Evolutionary conservation across 2,113 vertebrate genomes (phyloP), one percentile per base, ranked within the genome.

Genomic region (Clarias magur): DNA sequence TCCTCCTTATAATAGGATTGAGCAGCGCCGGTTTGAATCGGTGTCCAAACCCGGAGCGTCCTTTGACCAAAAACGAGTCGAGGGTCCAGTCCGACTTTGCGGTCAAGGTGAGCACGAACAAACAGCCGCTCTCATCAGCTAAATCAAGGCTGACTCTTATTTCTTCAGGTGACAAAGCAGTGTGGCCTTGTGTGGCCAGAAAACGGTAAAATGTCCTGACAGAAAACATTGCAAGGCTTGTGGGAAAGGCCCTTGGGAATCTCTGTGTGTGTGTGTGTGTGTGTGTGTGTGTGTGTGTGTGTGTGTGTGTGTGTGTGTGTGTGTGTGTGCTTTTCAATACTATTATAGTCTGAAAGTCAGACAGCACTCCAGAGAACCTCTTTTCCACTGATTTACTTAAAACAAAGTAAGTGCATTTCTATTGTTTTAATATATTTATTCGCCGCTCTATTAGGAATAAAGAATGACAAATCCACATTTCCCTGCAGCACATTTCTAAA

Each of bases 101-200:
- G 87, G 91, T 94, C 92, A 94, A 94, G 93, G 93, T 91, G 92
- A 93, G 91, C 90, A 84, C 89, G 72, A 82, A 91, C 88, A 92
- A 92, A 93, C 89, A 15, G 79, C 59, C 11, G 89, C 88, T 87
- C 90, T 87, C 91, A 89, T 94, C 93, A 95, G 91, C 90, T 93
- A 94, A 95, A 95, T 95, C 91, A 92, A 92, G 82, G 85, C 78
- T 92, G 94, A 95, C 93, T 94, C 94, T 93, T 94, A 93, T 94
- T 92, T 94, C 91, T 93, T 59, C 84, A 86, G 91, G 92, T 93
- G 93, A 92, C 59, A 84, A 90, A 93, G 86, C 88, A 85, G 84
- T 57, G 79, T 80, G 85, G 87, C 88, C 84, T 89, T 89, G 85
- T 89, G 88, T 80, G 86, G 38, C 57, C 82, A 80, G 83, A 87